Conservation (phyloP, 2,113 vertebrate genomes). For the Leptodactylus fuscus region DNA sequence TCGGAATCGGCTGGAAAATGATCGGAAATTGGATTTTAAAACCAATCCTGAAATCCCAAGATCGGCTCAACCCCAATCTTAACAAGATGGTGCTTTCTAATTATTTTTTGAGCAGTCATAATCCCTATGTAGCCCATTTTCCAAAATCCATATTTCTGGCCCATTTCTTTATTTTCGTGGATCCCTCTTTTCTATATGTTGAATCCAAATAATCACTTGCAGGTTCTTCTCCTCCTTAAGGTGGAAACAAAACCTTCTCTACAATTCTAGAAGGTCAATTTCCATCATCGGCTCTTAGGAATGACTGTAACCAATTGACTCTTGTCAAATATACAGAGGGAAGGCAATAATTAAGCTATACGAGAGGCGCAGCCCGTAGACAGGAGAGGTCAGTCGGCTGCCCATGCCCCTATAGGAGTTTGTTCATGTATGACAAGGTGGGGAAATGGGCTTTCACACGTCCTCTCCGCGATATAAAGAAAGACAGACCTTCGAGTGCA, state of each 20-base stretch:
- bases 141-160: too few relatives aligned
- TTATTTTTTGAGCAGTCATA: too few relatives aligned
- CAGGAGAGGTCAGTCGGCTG: not conserved
- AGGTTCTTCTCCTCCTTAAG: not conserved
- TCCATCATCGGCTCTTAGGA: not conserved
- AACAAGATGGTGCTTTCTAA: too few relatives aligned
- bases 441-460: constrained; percentile 43
- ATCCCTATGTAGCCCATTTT: too few relatives aligned
- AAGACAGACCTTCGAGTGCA: constrained; percentile 42
- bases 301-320: constrained; percentile 8
- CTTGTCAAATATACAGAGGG: constrained; percentile 3
- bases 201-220: not conserved
- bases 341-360: not conserved
- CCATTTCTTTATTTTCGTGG: too few relatives aligned
- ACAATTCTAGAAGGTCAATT: constrained; percentile 1
- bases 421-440: constrained; percentile 31
- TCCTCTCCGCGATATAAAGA: constrained; percentile 40
- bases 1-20: too few relatives aligned
- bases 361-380: not conserved
- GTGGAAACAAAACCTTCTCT: not conserved
- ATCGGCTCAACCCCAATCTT: too few relatives aligned
- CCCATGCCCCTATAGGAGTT: not conserved
- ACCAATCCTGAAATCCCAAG: too few relatives aligned
- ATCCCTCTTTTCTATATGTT: not conserved
- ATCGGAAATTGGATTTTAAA: too few relatives aligned